These are phyloP conservation scores for Gobiocypris rarus DNA, from an alignment of 2,113 vertebrate genomes.

Conservation along the genomic window DNA sequence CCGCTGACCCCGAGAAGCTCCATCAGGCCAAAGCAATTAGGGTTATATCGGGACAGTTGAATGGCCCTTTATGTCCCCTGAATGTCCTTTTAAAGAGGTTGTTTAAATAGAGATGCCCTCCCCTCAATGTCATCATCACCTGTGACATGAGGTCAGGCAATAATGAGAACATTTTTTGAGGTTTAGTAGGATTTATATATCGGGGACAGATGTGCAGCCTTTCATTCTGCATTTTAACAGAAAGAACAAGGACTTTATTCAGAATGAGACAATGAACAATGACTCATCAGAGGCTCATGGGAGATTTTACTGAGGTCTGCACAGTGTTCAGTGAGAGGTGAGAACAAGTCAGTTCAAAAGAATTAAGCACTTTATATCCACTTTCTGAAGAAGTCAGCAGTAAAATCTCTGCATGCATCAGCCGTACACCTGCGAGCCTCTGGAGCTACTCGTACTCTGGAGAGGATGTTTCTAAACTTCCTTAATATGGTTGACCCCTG, in stretches of 20 bases:
- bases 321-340: not conserved
- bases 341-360: not conserved
- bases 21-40: slow-evolving; percentile 13
- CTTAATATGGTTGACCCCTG: not conserved
- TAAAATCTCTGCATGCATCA: not conserved
- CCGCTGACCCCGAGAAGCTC: not conserved
- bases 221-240: not conserved
- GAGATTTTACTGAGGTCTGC: not conserved
- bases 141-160: not conserved
- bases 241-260: slow-evolving; percentile 49
- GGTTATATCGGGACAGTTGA: not conserved
- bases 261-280: slow-evolving; percentile 51
- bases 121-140: not conserved
- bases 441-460: not conserved
- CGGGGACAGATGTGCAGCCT: not conserved
- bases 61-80: not conserved
- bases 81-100: not conserved
- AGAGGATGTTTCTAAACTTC: not conserved
- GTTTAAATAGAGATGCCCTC: not conserved
- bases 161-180: not conserved
- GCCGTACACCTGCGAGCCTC: not conserved
- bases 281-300: slow-evolving; percentile 14
- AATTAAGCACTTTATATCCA: not conserved
- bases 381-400: not conserved
- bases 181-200: not conserved